A percentile compares a stretch with the other conserved stretches of the same genome.
phyloP scores from a whole-genome alignment of 2,888 invertebrate genomes.

The Lottia scabra region DNA sequence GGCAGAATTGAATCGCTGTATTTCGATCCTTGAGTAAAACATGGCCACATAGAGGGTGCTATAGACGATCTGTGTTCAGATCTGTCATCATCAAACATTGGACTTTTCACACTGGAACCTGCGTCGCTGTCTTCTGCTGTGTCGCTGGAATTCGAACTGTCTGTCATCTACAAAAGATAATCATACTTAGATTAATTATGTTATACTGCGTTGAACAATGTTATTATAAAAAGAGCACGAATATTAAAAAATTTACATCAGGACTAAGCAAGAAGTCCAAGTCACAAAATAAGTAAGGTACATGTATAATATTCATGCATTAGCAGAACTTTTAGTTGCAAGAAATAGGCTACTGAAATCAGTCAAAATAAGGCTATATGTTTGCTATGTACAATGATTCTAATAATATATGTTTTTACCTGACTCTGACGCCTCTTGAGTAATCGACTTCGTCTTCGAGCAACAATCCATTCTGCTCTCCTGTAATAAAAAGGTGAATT shows the following conservation, averaged over 20 bases:
- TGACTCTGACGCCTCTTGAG: constrained; percentile 18
- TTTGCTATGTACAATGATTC: no score
- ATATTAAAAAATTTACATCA: no score
- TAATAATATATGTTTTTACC: neutral
- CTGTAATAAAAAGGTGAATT: neutral
- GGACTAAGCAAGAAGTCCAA: no score
- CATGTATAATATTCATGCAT: no score
- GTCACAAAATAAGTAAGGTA: no score
- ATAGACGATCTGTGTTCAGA: neutral
- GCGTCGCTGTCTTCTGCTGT: constrained; percentile 16
- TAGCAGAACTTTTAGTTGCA: no score
- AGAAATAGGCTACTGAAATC: no score
- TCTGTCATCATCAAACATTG: neutral
- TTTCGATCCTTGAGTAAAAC: neutral
- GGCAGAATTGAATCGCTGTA: neutral
- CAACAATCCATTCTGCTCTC: constrained; percentile 2
- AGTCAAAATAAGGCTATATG: no score
- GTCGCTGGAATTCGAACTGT: constrained; percentile 14
- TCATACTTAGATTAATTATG: no score
- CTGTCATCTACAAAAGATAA: constrained; percentile 9
- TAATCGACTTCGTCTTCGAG: constrained; percentile 1
- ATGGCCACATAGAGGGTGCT: neutral
- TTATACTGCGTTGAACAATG: no score
- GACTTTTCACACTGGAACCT: neutral
- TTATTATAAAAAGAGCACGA: no score